Evolutionary conservation across 2,888 invertebrate genomes (phyloP), one percentile per base, ranked within the genome.

Genomic region (Pocota personata): DNA sequence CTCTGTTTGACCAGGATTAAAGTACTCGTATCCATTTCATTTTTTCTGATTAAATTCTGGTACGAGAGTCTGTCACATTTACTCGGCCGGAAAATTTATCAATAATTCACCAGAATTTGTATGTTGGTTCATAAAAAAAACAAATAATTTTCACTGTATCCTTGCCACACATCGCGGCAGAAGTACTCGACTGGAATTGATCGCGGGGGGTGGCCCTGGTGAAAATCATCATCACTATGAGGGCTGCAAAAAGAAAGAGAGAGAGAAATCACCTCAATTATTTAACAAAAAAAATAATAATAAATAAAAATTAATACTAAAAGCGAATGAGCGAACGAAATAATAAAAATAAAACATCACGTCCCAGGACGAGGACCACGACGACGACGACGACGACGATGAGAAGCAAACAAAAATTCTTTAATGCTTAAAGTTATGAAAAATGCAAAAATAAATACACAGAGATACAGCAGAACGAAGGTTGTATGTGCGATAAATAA

Each of bases 21-120:
- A 21, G 40, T 19, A 21, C 50, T 2, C n/a, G 24, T 24, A 24
- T n/a, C n/a, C 21, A n/a, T 57, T 24, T 58, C 50, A 66, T 40
- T 58, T 62, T 19, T 46, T 27, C 40, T n/a, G n/a, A 58, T 67
- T 52, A 66, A 67, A 75, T 64, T 66, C 60, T 27, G 30, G 27
- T 52, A 43, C 58, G n/a, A 40, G 62, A 19, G 48, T 57, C 86
- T 80, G 82, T 77, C 77, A 72, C 72, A 86, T 77, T 82, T 67
- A 72, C 40, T 86, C 76, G 40, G 32, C 52, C 60, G 76, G 77
- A 86, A 86, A 86, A 82, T 82, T 66, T 82, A 86, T 86, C 82
- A 82, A 86, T 86, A 86, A 82, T 86, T 77, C 82, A 77, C 77
- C 76, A 77, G 84, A 84, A 79, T 79, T 84, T 79, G 78, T 84